phyloP scores from a whole-genome alignment of 2,113 vertebrate species.

The Eira barbara region DNA sequence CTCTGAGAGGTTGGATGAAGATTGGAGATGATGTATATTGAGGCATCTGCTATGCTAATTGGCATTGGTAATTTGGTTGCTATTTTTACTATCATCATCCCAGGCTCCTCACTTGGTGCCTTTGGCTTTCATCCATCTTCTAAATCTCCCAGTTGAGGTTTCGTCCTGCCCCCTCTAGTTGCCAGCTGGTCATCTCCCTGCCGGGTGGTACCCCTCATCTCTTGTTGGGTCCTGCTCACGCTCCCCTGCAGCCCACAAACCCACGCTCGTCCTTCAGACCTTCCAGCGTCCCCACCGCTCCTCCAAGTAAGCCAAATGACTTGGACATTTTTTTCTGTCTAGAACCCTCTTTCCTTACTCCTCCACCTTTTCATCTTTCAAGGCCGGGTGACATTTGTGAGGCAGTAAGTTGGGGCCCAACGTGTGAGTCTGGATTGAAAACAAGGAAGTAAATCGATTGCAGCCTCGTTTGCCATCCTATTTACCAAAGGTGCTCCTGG shows the following conservation, averaged over 20 bases:
- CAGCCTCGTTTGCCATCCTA: neutral
- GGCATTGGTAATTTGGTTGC: neutral
- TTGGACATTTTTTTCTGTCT: neutral
- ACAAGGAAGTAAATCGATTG: neutral
- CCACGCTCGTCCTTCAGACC: neutral
- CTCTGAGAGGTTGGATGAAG: neutral
- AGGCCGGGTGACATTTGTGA: neutral
- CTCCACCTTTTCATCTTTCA: neutral
- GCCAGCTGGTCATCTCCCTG: neutral
- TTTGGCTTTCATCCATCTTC: conserved; percentile 6
- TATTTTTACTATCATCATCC: conserved; percentile 16
- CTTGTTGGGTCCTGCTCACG: neutral
- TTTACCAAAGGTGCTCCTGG: neutral
- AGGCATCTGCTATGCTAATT: conserved; percentile 22
- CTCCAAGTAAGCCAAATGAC: neutral
- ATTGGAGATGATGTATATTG: neutral
- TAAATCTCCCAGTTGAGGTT: neutral
- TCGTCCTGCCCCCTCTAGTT: neutral
- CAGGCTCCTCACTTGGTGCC: neutral
- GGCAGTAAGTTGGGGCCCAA: neutral
- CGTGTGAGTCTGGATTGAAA: neutral
- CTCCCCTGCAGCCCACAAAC: neutral
- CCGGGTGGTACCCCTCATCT: neutral
- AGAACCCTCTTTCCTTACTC: neutral
- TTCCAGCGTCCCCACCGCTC: neutral